phyloP scores from a whole-genome alignment of 2,113 vertebrate species.

The Halcyon malimbica region DNA sequence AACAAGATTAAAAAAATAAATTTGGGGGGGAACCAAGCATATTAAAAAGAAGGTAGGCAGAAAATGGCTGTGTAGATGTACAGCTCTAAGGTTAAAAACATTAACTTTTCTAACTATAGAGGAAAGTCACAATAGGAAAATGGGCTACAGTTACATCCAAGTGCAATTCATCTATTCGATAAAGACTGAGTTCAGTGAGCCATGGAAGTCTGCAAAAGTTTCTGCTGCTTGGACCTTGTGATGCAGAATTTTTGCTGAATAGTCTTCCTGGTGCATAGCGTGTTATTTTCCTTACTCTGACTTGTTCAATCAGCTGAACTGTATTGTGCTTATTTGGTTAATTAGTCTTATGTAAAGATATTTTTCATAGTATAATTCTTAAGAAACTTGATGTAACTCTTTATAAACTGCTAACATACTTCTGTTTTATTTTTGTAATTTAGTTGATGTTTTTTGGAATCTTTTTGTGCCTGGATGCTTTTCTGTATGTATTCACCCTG shows the following conservation, averaged over 20 bases:
- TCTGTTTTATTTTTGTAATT: slow-evolving; percentile 59
- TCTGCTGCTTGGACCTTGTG: background rate
- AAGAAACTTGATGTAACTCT: background rate
- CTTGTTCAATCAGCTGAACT: too few relatives aligned
- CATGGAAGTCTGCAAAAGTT: background rate
- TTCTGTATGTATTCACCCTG: slow-evolving; percentile 96
- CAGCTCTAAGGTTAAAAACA: background rate
- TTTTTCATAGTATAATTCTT: background rate
- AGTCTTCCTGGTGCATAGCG: background rate
- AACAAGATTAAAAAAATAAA: background rate
- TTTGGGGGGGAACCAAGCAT: rapidly evolving
- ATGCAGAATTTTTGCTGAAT: slow-evolving; percentile 28
- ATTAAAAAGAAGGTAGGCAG: background rate
- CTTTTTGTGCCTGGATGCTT: slow-evolving; percentile 96
- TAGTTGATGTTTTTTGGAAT: slow-evolving; percentile 97
- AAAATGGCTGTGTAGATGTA: background rate
- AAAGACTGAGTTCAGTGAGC: background rate
- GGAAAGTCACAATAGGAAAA: background rate
- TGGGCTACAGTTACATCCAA: background rate
- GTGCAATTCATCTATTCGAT: background rate
- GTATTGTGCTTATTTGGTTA: background rate
- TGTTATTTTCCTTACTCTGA: background rate
- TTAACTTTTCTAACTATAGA: background rate
- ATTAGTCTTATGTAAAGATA: background rate
- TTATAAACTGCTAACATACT: slow-evolving; percentile 7